A percentile compares a stretch with the other conserved stretches of the same genome.
These are phyloP conservation scores for Etheostoma nigrum DNA, from an alignment of 2,797 vertebrate genomes.

Conservation along the genomic window DNA sequence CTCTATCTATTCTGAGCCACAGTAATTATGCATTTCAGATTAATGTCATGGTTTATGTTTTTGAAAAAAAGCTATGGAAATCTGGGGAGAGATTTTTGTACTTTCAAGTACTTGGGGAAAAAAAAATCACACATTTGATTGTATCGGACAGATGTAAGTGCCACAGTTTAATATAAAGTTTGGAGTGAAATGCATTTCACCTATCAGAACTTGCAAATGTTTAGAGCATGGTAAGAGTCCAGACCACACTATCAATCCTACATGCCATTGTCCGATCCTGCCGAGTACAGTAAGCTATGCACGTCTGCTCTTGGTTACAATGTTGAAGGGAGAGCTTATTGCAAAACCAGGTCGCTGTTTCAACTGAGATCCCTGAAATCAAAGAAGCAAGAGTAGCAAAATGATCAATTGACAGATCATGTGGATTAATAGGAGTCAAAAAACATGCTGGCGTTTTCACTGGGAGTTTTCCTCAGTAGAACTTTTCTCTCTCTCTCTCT, in stretches of 20 bases:
- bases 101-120: constrained; percentile 29
- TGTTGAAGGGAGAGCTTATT: constrained; percentile 66
- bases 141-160: constrained; percentile 39
- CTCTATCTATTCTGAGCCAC: constrained; percentile 5
- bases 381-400: constrained; percentile 66
- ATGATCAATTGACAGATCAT: constrained; percentile 67
- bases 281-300: constrained; percentile 64
- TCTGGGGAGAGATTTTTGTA: constrained; percentile 3
- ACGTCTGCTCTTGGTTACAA: constrained; percentile 79
- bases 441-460: constrained; percentile 50
- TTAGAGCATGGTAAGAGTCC: constrained; percentile 61
- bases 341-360: constrained; percentile 72
- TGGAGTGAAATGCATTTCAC: constrained; percentile 53
- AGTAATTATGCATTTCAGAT: constrained; percentile 49
- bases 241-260: constrained; percentile 76
- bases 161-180: constrained; percentile 49
- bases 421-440: constrained; percentile 67
- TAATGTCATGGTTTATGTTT: constrained; percentile 40
- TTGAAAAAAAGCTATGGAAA: constrained; percentile 27
- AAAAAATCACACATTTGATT: constrained; percentile 26
- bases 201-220: constrained; percentile 58
- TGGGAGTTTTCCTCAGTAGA: constrained; percentile 25
- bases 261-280: constrained; percentile 53
- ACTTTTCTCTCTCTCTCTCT: constrained; percentile 16
- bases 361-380: constrained; percentile 63